A percentile compares a stretch with the other conserved stretches of the same genome.
phyloP scores from a whole-genome alignment of 2,113 vertebrate genomes.

The Rhombomys opimus region DNA sequence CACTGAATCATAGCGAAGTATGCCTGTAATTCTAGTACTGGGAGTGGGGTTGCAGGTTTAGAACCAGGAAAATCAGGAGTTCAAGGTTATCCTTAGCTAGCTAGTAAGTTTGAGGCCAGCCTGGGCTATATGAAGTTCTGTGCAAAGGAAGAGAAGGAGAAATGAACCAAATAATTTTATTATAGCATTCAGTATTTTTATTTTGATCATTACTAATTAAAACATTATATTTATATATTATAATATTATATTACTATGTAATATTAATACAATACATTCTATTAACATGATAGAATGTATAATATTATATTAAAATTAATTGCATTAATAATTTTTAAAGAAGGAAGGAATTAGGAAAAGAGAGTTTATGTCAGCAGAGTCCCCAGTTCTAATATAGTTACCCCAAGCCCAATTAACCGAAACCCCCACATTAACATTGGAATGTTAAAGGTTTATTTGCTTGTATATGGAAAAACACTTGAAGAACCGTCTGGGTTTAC shows the following conservation, averaged over 20 bases:
- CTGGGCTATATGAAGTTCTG: not conserved
- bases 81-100: not conserved
- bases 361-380: not conserved
- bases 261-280: too few species aligned
- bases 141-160: not conserved
- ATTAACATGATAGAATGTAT: too few species aligned
- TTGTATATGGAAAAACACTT: not conserved
- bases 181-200: not conserved
- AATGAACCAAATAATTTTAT: not conserved
- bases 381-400: not conserved
- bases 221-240: too few species aligned
- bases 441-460: not conserved
- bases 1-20: not conserved
- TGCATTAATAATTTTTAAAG: not conserved
- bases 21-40: not conserved
- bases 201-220: too few species aligned
- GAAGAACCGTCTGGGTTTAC: not conserved
- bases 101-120: not conserved
- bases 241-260: too few species aligned
- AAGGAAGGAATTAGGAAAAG: not conserved
- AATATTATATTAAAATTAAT: too few species aligned
- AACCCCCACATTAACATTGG: not conserved
- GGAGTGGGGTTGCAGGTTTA: not conserved
- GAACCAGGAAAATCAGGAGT: not conserved
- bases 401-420: not conserved